Percentiles rank a stretch among this genome's conserved stretches.
phyloP scores from a whole-genome alignment of 1,140 invertebrate genomes.

The Orius insidiosus region DNA sequence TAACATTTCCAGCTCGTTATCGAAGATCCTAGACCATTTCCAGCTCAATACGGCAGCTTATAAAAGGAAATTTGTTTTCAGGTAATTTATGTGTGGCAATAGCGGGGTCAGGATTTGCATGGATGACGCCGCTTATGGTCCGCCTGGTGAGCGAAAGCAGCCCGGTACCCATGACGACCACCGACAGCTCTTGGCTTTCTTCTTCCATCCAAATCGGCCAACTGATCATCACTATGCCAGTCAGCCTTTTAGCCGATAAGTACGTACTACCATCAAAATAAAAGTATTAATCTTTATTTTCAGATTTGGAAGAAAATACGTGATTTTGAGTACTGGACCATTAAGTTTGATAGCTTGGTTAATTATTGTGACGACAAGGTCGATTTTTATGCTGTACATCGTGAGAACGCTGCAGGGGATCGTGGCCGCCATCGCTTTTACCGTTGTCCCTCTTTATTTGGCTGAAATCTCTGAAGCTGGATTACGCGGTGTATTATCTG shows the following conservation, averaged over 20 bases:
- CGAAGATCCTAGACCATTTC: too few relatives aligned
- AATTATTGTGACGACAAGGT: constrained; percentile 28
- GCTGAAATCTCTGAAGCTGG: constrained; percentile 31
- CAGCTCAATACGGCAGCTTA: too few relatives aligned
- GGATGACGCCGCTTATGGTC: constrained; percentile 10
- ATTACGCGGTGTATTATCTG: constrained; percentile 15
- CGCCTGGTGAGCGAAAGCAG: not conserved
- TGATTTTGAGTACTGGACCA: constrained; percentile 43
- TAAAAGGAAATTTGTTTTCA: constrained; percentile 4
- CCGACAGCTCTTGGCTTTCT: constrained; percentile 12
- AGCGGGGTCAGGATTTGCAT: constrained; percentile 8
- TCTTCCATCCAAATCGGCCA: constrained; percentile 12
- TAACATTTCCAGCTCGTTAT: too few relatives aligned
- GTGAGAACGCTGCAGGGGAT: constrained; percentile 32
- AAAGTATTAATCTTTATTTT: not conserved
- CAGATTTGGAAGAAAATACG: constrained; percentile 46
- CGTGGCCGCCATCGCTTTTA: constrained; percentile 51
- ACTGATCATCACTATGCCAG: constrained; percentile 3
- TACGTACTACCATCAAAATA: not conserved
- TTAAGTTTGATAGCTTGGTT: constrained; percentile 28
- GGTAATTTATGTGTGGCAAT: constrained; percentile 7
- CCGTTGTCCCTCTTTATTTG: constrained; percentile 43
- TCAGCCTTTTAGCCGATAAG: not conserved
- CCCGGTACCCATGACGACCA: constrained; percentile 10
- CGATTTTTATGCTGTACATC: constrained; percentile 8